A percentile compares a stretch with the other conserved stretches of the same genome.
phyloP scores from a whole-genome alignment of 2,113 vertebrate species.

The Strigops habroptila region DNA sequence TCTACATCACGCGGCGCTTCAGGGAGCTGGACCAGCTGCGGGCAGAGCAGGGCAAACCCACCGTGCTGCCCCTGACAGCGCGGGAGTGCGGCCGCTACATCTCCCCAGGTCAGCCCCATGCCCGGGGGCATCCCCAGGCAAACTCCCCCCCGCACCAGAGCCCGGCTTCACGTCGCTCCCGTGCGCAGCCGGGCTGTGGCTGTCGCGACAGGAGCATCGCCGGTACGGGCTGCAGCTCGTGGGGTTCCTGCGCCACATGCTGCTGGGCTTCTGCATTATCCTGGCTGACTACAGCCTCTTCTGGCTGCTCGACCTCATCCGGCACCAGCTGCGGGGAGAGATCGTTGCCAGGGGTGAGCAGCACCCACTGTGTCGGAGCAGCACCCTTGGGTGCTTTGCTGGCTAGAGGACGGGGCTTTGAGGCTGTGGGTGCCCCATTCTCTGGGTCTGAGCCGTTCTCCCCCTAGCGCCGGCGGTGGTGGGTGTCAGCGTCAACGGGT shows the following conservation, averaged over 20 bases:
- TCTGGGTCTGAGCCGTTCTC: not conserved
- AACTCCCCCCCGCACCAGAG: not conserved
- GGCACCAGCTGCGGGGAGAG: constrained; percentile 76
- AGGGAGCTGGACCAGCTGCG: constrained; percentile 71
- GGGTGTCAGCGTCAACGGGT: constrained; percentile 74
- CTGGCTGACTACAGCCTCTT: constrained; percentile 83
- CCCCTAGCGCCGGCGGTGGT: constrained; percentile 73
- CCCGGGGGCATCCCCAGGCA: not conserved
- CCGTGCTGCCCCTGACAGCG: constrained; percentile 77
- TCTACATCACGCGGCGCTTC: constrained; percentile 82
- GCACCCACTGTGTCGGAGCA: fast-evolving
- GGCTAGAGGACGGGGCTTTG: not conserved
- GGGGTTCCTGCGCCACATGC: constrained; percentile 65
- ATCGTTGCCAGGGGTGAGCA: constrained; percentile 75
- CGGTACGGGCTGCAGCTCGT: constrained; percentile 37
- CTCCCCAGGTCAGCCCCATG: constrained; percentile 62
- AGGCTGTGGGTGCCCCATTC: fast-evolving
- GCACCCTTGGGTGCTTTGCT: not conserved
- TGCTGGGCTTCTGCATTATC: constrained; percentile 73
- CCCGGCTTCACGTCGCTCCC: fast-evolving
- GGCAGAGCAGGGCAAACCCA: constrained; percentile 55
- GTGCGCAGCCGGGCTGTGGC: constrained; percentile 12
- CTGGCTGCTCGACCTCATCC: constrained; percentile 87
- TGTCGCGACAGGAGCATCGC: constrained; percentile 63
- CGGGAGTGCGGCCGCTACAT: constrained; percentile 78